A percentile compares a stretch with the other conserved stretches of the same genome.
Evolutionary conservation across 1,140 invertebrate species (phyloP).

Genomic region (Diuraphis noxia): DNA sequence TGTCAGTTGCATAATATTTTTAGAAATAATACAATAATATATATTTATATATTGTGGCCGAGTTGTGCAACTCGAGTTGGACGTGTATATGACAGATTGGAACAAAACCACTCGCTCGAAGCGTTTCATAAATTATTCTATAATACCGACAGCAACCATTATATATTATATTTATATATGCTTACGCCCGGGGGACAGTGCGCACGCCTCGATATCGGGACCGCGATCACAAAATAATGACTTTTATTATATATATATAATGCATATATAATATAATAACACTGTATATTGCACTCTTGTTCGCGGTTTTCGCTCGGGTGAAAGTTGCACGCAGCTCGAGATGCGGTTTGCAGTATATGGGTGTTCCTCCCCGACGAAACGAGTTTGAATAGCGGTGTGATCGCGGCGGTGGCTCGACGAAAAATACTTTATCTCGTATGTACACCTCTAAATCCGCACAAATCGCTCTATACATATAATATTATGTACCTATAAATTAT

Average conservation of each 20-base stretch:
- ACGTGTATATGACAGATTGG: constrained; percentile 38
- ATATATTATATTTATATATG: background rate
- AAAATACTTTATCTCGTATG: background rate
- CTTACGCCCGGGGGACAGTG: background rate
- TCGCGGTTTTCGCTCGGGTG: constrained; percentile 12
- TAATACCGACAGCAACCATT: background rate
- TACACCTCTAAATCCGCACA: too few relatives aligned
- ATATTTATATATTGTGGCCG: background rate
- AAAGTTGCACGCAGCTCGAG: constrained; percentile 16
- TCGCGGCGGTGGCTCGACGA: background rate
- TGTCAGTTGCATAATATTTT: constrained; percentile 1
- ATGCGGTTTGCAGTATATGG: background rate
- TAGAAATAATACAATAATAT: background rate
- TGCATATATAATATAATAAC: background rate
- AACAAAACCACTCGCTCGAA: constrained; percentile 26
- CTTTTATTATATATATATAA: background rate
- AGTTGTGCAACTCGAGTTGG: constrained; percentile 5
- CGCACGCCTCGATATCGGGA: constrained; percentile 7
- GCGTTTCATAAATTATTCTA: constrained; percentile 25
- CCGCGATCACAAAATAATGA: constrained; percentile 12
- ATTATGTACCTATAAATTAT: background rate
- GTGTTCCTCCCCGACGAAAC: constrained; percentile 29
- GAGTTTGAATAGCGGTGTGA: background rate
- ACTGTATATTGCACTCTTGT: background rate
- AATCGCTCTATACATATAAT: background rate